Evolutionary conservation across 2,113 vertebrate genomes (phyloP).

Genomic region (Bos javanicus): DNA sequence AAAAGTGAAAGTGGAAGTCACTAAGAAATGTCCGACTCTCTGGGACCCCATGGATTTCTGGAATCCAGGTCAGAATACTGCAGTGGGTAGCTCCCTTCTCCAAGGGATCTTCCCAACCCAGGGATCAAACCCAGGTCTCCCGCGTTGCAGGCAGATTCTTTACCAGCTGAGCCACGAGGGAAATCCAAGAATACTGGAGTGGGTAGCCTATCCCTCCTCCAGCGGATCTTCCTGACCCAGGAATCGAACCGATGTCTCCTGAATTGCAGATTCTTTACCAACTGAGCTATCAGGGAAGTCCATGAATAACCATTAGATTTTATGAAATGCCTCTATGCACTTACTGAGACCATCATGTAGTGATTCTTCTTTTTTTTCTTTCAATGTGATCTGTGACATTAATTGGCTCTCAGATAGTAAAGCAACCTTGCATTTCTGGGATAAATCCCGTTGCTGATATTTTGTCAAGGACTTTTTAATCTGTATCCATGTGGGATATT

Average conservation of each 20-base stretch:
- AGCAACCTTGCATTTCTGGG: not conserved
- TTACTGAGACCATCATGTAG: not conserved
- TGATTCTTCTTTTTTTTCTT: not conserved
- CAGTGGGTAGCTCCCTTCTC: not conserved
- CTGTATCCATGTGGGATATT: too few species aligned
- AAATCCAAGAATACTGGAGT: not conserved
- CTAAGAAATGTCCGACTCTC: not conserved
- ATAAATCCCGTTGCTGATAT: not conserved
- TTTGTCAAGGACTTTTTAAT: not conserved
- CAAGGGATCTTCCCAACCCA: not conserved
- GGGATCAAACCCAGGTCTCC: not conserved
- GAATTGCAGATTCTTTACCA: not conserved
- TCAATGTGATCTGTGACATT: not conserved
- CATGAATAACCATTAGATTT: not conserved
- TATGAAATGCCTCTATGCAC: not conserved
- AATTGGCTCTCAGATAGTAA: not conserved
- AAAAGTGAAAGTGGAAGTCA: not conserved
- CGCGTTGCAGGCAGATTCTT: accelerated
- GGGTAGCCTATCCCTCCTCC: not conserved
- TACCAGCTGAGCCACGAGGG: not conserved
- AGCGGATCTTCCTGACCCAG: not conserved
- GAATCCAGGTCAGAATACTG: not conserved
- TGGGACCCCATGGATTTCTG: not conserved
- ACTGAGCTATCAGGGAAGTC: not conserved
- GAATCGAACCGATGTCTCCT: not conserved